Base-by-base conservation (phyloP, 2,113 vertebrate species). In the Tretioscincus oriximinensis region DNA sequence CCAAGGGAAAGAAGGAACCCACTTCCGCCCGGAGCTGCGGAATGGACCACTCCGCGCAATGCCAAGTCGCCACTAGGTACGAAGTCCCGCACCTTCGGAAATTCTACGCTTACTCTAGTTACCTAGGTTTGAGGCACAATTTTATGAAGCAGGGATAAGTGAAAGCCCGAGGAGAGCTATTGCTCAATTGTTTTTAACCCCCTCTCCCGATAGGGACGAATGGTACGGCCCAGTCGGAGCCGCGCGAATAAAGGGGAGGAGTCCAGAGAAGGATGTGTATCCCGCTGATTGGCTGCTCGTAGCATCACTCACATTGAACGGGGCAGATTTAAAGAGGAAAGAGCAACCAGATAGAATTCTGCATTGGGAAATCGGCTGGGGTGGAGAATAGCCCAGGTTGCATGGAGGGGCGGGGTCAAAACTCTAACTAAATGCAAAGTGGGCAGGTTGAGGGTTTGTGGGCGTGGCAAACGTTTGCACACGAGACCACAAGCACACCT, bases 71-170 rank as follows among this genome's bases (percentile, higher is more conserved):
- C 5, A n/a, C 2, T 54, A 41, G 7, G 6, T 0, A 16, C 14
- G 22, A 1, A n/a, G 18, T 26, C 2, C 66, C 1, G 29, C 20
- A 45, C 54, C 54, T 41, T 12, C 7, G 20, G 24, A 10, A 2
- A 8, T 4, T n/a, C n/a, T 6, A 1, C 3, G 29, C 20, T 35
- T 6, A 11, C 8, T n/a, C 5, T 5, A 3, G 7, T 20, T 35
- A 16, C 21, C 20, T 26, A 3, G 6, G 12, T 14, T 10, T 1
- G 20, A 5, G 5, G 7, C 4, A 3, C 7, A 12, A 0, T 0
- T n/a, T 0, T 0, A 0, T 0, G 0, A 0, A 10, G 5, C 0
- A 0, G 0, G 0, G 0, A 0, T 1, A 0, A 3, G 2, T 0
- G 22, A 65, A 1, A 24, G 12, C 35, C 60, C 24, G 3, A 14